Evolutionary conservation across 92 coral and sea anemone genomes (phyloP), one percentile per base, ranked within the genome.

Genomic region (Heteractis magnifica): DNA sequence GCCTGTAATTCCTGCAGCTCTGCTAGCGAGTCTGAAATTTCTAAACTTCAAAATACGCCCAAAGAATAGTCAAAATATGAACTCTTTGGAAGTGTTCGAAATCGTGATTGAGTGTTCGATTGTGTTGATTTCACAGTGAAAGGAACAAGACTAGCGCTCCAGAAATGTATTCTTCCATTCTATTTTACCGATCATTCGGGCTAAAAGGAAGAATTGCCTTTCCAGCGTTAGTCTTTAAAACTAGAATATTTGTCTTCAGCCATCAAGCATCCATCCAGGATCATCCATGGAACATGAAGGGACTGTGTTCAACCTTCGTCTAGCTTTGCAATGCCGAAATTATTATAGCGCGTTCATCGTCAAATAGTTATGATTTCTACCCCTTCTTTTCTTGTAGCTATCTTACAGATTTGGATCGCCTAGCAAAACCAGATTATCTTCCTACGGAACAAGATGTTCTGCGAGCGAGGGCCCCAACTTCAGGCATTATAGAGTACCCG

Each of bases 381-480:
- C 21, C 68, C 52, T 71, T 60, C 10, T 59, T 51, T 77, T 78
- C 21, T 87, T 90, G 10, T 78, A 97, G 99, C 86, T 97, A 97
- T 84, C 95, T 97, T 51, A 92, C 97, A 26, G 99, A 97, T 76
- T 78, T 97, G 87, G 99, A 94, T 77, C 94, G 99, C 58, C 81
- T 97, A 73, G 95, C 99, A 71, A 85, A 93, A 65, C 93, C 98
- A 10, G 92, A 91, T 49, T 97, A 97, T 64, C 95, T 97, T 23
- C 99, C 99, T 3, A 97, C 99, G 49, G 98, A 94, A 75, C 99
- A 97, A 89, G 99, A 97, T 65, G 98, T 97, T 10, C 90, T 97
- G 52, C 94, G 99, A 16, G 99, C 99, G 0, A 89, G 99, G 56
- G 99, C 99, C 1, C 99, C 99, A 4, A 97, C 99, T 16, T 94